Conservation (phyloP, 2,888 invertebrate genomes). For the Macropis europaea region DNA sequence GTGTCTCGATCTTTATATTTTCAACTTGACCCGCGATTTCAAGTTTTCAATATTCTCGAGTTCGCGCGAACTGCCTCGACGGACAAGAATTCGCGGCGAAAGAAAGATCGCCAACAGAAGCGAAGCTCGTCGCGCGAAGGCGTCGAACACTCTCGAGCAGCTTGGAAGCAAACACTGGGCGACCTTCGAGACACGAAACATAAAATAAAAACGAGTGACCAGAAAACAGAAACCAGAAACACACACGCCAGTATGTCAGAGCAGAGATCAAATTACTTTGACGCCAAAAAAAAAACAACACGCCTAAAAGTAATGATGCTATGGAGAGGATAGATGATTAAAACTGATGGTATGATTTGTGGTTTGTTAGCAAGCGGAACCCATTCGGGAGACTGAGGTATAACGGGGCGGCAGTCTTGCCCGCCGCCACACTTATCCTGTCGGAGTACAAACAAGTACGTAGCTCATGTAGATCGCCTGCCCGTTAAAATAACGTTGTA, state of each 20-base stretch:
- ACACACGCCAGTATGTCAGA: slow-evolving; percentile 8
- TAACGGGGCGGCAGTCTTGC: slow-evolving; percentile 83
- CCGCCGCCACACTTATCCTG: slow-evolving; percentile 81
- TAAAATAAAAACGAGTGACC: not conserved
- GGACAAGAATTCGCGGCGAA: no score
- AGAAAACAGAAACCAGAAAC: not conserved
- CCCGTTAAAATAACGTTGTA: slow-evolving; percentile 74
- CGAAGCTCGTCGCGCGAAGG: no score
- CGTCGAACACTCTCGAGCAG: no score
- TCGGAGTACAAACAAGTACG: slow-evolving; percentile 84
- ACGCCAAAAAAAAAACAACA: slow-evolving; percentile 32
- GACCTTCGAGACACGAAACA: no score
- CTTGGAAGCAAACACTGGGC: no score
- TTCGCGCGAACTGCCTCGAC: no score
- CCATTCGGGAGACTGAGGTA: slow-evolving; percentile 89
- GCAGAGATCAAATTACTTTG: slow-evolving; percentile 26
- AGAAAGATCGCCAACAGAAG: no score
- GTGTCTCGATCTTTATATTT: no score
- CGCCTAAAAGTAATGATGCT: slow-evolving; percentile 30
- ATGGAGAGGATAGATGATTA: slow-evolving; percentile 53
- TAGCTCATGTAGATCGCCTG: slow-evolving; percentile 81
- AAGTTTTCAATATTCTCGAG: no score
- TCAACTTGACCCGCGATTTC: no score
- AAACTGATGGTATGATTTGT: slow-evolving; percentile 78
- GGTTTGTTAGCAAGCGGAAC: slow-evolving; percentile 87